Conservation (phyloP, 2,113 vertebrate species). For the Pseudorasbora parva region DNA sequence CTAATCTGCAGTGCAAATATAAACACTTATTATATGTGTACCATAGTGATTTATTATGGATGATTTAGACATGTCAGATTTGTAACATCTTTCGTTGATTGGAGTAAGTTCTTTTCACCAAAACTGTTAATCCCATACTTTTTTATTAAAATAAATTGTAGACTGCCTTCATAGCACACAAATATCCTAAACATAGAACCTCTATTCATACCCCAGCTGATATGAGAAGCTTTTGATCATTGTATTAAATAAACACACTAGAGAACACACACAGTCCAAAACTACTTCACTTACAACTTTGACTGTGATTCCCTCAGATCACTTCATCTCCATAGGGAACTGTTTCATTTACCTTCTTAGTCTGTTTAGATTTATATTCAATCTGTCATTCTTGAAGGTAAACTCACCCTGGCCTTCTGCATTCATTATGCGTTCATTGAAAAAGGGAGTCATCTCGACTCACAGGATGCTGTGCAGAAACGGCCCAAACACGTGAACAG, state of each 20-base stretch:
- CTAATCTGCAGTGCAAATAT: too few relatives aligned
- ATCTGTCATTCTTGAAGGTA: conserved; percentile 20
- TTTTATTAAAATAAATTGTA: background rate
- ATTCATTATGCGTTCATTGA: conserved; percentile 1
- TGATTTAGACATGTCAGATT: too few relatives aligned
- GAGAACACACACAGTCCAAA: conserved; percentile 52
- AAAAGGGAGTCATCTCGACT: background rate
- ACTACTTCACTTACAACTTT: conserved; percentile 25
- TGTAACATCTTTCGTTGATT: too few relatives aligned
- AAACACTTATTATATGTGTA: too few relatives aligned
- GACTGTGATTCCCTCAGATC: conserved; percentile 30
- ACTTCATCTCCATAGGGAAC: conserved; percentile 6
- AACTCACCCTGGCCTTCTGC: conserved; percentile 25
- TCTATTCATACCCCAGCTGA: background rate
- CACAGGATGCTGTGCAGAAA: background rate
- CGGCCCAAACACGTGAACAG: background rate
- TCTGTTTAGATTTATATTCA: conserved; percentile 26
- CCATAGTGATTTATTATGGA: too few relatives aligned
- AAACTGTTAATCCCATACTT: background rate
- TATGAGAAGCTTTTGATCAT: conserved; percentile 31
- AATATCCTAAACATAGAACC: background rate
- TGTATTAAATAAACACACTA: conserved; percentile 58
- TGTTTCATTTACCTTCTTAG: conserved; percentile 9
- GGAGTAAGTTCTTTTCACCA: too few relatives aligned
- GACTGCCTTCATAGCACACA: background rate